phyloP scores from a whole-genome alignment of 2,888 invertebrate species.

The Apamea epomidion region DNA sequence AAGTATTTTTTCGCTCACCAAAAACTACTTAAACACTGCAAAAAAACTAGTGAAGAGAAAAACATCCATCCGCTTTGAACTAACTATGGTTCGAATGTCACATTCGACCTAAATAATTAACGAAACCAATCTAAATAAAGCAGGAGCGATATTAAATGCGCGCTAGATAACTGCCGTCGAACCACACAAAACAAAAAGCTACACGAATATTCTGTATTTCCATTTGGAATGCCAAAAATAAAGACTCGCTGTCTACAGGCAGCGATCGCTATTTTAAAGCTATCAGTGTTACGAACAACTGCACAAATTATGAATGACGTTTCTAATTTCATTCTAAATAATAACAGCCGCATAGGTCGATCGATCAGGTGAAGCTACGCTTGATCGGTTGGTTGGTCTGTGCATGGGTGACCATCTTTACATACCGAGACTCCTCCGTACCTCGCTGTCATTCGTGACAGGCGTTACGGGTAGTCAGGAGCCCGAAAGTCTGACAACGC shows the following conservation, averaged over 20 bases:
- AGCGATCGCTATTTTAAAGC: background rate
- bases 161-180: background rate
- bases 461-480: too few species aligned
- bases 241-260: background rate
- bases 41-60: too few species aligned
- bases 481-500: too few species aligned
- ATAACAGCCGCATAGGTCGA: too few species aligned
- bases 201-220: conserved; percentile 14
- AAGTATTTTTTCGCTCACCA: too few species aligned
- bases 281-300: background rate
- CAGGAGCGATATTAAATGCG: conserved; percentile 8
- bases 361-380: too few species aligned
- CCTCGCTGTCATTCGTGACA: too few species aligned
- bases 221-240: background rate
- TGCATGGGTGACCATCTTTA: too few species aligned
- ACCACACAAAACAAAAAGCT: conserved; percentile 6
- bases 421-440: too few species aligned
- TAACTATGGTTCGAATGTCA: background rate
- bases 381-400: too few species aligned
- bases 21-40: too few species aligned
- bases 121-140: background rate
- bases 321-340: background rate
- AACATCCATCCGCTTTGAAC: background rate
- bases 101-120: background rate
- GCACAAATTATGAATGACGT: background rate